phyloP scores from a whole-genome alignment of 2,113 vertebrate species.

The Hucho hucho region DNA sequence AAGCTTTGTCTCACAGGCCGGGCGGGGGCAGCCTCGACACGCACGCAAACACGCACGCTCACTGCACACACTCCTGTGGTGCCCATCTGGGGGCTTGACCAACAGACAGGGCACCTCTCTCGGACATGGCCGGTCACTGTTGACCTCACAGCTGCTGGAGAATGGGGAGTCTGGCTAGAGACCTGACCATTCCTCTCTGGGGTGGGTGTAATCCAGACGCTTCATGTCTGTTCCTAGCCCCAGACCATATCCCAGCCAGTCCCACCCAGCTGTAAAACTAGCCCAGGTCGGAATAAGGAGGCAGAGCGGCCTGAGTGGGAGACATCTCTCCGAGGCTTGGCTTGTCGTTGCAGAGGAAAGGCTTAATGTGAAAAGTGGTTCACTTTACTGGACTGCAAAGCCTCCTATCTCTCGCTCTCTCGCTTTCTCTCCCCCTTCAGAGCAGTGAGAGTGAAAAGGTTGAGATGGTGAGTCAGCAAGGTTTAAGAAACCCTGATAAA shows the following conservation, averaged over 20 bases:
- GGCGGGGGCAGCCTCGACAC: conserved; percentile 1
- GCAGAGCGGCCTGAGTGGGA: conserved; percentile 3
- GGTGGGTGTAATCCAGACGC: background rate
- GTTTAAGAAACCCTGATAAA: conserved; percentile 34
- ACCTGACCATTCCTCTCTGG: conserved; percentile 15
- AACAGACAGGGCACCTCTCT: background rate
- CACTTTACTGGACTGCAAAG: conserved; percentile 21
- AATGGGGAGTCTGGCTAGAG: background rate
- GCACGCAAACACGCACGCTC: conserved; percentile 3
- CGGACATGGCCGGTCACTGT: conserved; percentile 20
- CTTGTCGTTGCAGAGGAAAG: conserved; percentile 25
- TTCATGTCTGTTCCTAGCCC: conserved; percentile 15
- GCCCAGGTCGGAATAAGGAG: conserved; percentile 7
- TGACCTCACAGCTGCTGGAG: conserved; percentile 43
- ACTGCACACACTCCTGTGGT: conserved; percentile 1
- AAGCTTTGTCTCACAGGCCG: conserved; percentile 47
- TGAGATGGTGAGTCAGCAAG: conserved; percentile 49
- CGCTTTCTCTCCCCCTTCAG: conserved; percentile 6
- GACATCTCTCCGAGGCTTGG: background rate
- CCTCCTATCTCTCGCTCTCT: background rate
- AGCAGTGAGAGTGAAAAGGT: conserved; percentile 14
- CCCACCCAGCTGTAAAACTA: conserved; percentile 46
- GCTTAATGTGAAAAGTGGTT: conserved; percentile 41
- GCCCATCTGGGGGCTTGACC: no score
- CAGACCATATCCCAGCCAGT: conserved; percentile 25